Evolutionary conservation across 1,140 invertebrate genomes (phyloP).

Genomic region (Lerema accius): DNA sequence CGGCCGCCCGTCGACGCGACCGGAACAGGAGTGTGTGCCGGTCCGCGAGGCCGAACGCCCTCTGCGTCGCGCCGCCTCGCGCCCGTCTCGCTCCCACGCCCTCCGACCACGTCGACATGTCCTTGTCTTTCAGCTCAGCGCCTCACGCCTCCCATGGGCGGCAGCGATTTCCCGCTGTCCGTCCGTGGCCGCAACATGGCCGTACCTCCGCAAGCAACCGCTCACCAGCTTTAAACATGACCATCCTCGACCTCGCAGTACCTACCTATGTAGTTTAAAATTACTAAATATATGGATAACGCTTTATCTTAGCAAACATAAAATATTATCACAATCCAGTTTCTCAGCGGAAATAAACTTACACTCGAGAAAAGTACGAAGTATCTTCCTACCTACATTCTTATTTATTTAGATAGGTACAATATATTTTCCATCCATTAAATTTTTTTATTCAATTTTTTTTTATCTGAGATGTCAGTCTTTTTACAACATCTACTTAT

Average conservation of each 20-base stretch:
- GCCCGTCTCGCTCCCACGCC: constrained; percentile 52
- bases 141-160: constrained; percentile 79
- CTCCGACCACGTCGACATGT: constrained; percentile 40
- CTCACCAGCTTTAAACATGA: constrained; percentile 54
- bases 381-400: no score
- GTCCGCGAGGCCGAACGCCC: constrained; percentile 65
- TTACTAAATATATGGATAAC: constrained; percentile 23
- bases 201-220: constrained; percentile 57
- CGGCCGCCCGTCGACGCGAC: constrained; percentile 80
- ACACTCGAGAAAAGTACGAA: neutral
- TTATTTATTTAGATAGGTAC: no score
- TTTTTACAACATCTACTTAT: no score
- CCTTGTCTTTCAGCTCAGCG: constrained; percentile 57
- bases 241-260: constrained; percentile 42
- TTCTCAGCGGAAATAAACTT: constrained; percentile 1
- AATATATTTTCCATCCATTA: no score
- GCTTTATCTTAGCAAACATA: constrained; percentile 21
- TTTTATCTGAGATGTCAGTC: no score
- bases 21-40: constrained; percentile 75
- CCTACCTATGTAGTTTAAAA: constrained; percentile 18
- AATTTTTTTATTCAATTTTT: no score
- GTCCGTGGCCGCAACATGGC: constrained; percentile 74
- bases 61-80: constrained; percentile 73
- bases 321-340: constrained; percentile 17
- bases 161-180: constrained; percentile 74